Conservation (phyloP, 1,140 invertebrate species). For the Leptinotarsa undecemlineata region DNA sequence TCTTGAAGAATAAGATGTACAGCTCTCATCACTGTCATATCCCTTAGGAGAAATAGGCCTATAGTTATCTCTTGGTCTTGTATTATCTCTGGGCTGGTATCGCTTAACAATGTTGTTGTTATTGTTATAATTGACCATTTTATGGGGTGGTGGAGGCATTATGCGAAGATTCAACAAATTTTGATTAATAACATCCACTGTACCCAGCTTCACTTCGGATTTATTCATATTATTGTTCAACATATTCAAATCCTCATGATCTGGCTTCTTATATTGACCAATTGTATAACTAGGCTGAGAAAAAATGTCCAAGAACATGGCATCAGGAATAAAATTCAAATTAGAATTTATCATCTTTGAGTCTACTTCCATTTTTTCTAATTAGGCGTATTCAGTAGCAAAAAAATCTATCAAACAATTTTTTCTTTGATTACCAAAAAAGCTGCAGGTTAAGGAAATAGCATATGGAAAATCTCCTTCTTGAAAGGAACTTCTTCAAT, state of each 20-base stretch:
- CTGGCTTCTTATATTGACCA: conserved; percentile 17
- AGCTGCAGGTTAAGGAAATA: conserved; percentile 11
- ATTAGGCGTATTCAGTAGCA: neutral
- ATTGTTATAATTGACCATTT: conserved; percentile 32
- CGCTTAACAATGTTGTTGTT: conserved; percentile 25
- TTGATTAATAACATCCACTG: conserved; percentile 18
- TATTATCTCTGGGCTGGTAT: conserved; percentile 25
- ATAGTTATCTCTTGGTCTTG: conserved; percentile 22
- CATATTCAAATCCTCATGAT: conserved; percentile 18
- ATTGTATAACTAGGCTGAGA: conserved; percentile 13
- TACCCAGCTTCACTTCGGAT: conserved; percentile 1
- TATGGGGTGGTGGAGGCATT: conserved; percentile 26
- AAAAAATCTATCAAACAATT: conserved; percentile 14
- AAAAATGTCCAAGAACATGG: conserved; percentile 16
- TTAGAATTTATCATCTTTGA: conserved; percentile 23
- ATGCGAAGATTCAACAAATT: conserved; percentile 24
- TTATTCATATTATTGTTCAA: conserved; percentile 28
- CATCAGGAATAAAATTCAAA: conserved; percentile 13
- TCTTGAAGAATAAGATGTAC: conserved; percentile 31
- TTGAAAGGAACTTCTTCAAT: neutral
- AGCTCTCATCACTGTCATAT: conserved; percentile 38
- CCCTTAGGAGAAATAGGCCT: conserved; percentile 27
- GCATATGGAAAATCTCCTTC: neutral
- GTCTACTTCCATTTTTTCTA: conserved; percentile 19
- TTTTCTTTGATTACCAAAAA: conserved; percentile 22